Evolutionary conservation across 2,888 invertebrate genomes (phyloP).

Genomic region (Caenorhabditis wallacei): DNA sequence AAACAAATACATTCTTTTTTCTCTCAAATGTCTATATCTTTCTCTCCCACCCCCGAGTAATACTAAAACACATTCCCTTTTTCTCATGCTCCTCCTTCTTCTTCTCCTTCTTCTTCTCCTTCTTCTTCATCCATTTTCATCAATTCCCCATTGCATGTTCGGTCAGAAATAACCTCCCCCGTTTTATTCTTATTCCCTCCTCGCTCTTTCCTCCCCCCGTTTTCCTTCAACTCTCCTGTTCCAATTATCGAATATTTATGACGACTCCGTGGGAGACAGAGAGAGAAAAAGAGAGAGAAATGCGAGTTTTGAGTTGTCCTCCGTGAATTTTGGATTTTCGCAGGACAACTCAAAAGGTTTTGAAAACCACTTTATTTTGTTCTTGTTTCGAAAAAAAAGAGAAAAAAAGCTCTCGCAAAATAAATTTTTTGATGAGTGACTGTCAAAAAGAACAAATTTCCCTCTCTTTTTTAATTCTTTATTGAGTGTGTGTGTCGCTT

Average conservation of each 20-base stretch:
- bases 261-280: neutral
- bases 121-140: conserved; percentile 45
- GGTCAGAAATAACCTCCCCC: conserved; percentile 26
- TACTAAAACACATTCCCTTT: conserved; percentile 24
- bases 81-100: conserved; percentile 22
- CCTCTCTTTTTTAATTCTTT: no score
- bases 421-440: no score
- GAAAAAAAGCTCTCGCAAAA: neutral
- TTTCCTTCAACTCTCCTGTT: neutral
- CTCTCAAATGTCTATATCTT: conserved; percentile 9
- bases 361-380: neutral
- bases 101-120: conserved; percentile 14
- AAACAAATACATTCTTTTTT: conserved; percentile 30
- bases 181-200: neutral
- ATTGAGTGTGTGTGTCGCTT: no score
- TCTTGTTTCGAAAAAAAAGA: neutral
- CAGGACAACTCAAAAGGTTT: no score
- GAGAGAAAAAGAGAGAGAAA: no score
- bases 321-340: neutral
- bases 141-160: conserved; percentile 51
- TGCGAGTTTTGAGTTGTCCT: conserved; percentile 17
- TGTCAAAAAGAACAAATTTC: no score
- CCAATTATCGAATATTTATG: conserved; percentile 30
- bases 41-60: conserved; percentile 2
- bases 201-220: neutral